Conservation (phyloP, 2,888 invertebrate species). For the Volucella zonaria region DNA sequence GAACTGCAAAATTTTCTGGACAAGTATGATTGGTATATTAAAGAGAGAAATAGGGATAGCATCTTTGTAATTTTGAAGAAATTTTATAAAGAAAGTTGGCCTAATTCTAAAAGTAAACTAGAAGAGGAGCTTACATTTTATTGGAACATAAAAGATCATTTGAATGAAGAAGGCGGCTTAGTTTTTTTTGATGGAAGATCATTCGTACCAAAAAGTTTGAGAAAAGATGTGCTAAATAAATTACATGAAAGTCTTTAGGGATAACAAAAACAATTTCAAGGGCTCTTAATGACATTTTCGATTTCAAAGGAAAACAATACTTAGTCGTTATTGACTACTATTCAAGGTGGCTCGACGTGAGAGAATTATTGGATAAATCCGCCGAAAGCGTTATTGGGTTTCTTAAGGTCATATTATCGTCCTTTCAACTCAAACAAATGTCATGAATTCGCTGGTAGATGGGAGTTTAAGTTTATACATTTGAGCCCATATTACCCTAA, state of each 20-base stretch:
- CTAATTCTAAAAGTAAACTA: constrained; percentile 12
- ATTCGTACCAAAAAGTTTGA: constrained; percentile 13
- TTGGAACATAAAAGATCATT: constrained; percentile 1
- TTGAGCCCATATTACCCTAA: not conserved
- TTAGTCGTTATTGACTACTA: not conserved
- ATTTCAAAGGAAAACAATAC: not conserved
- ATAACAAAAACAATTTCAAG: constrained; percentile 2
- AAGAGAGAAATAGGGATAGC: constrained; percentile 7
- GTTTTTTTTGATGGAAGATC: constrained; percentile 28
- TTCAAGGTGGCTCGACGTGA: constrained; percentile 1
- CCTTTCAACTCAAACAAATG: no score
- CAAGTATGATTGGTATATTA: no score
- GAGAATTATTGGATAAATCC: no score
- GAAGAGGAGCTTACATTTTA: constrained; percentile 9
- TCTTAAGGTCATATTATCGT: no score
- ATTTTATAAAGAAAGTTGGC: constrained; percentile 7
- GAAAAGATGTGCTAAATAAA: constrained; percentile 6
- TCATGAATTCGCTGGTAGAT: no score
- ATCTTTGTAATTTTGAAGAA: not conserved
- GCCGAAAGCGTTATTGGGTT: no score
- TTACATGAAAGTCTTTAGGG: constrained; percentile 8
- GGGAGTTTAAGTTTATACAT: no score
- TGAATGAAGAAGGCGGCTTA: constrained; percentile 13
- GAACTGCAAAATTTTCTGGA: constrained; percentile 8
- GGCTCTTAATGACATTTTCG: constrained; percentile 3